A percentile compares a stretch with the other conserved stretches of the same genome.
phyloP scores from a whole-genome alignment of 2,888 invertebrate species.

The Apamea crenata region DNA sequence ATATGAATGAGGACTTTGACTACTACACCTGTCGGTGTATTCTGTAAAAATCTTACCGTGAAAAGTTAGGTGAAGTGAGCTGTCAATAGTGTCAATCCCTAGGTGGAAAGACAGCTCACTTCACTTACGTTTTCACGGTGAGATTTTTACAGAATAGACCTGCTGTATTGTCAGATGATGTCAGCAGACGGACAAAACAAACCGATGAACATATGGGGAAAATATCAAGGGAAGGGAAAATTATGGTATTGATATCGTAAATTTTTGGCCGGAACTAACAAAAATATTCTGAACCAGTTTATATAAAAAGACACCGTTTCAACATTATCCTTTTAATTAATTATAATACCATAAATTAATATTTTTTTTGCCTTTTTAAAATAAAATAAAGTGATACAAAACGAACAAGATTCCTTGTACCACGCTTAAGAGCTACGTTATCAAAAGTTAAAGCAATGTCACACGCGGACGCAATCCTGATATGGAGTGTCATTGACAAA shows the following conservation, averaged over 20 bases:
- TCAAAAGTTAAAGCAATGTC: constrained; percentile 66
- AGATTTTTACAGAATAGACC: background rate
- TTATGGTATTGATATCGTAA: background rate
- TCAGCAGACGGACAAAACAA: background rate
- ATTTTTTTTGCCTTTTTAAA: background rate
- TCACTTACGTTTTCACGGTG: background rate
- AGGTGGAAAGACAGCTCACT: background rate
- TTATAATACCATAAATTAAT: constrained; percentile 13
- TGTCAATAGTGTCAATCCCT: too few species aligned
- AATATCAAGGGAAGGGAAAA: background rate
- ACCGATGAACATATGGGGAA: background rate
- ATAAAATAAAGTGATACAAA: constrained; percentile 36
- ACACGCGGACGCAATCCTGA: constrained; percentile 37
- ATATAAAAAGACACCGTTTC: background rate
- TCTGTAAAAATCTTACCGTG: too few species aligned
- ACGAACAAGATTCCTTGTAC: constrained; percentile 27
- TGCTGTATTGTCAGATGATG: background rate
- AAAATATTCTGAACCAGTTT: background rate
- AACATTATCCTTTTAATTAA: constrained; percentile 14
- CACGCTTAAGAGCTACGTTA: constrained; percentile 43
- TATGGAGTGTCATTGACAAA: constrained; percentile 48
- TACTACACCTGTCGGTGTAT: too few species aligned
- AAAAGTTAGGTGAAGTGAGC: too few species aligned
- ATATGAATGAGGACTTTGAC: too few species aligned
- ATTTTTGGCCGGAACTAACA: background rate